Evolutionary conservation across 2,797 vertebrate genomes (phyloP).

Genomic region (Melanotaenia nigrans): DNA sequence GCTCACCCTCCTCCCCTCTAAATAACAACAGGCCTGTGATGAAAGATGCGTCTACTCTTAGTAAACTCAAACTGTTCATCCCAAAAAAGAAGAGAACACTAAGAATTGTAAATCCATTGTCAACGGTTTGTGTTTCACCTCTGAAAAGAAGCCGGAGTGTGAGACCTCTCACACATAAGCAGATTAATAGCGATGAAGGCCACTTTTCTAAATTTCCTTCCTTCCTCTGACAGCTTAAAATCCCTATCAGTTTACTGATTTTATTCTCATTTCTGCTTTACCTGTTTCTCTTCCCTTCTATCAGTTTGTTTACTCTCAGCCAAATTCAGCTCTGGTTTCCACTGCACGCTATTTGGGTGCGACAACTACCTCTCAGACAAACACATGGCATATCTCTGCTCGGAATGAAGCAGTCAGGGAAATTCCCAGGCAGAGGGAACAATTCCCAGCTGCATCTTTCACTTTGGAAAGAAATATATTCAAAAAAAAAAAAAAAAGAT

Average conservation of each 20-base stretch:
- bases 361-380: slow-evolving; percentile 21
- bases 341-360: slow-evolving; percentile 13
- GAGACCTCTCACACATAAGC: slow-evolving; percentile 47
- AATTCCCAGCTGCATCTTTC: slow-evolving; percentile 39
- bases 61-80: slow-evolving; percentile 40
- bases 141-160: slow-evolving; percentile 33
- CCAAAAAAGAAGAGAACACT: slow-evolving; percentile 19
- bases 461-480: slow-evolving; percentile 17
- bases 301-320: slow-evolving; percentile 40
- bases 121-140: slow-evolving; percentile 47
- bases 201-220: slow-evolving; percentile 30
- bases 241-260: slow-evolving; percentile 35
- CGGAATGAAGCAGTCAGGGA: slow-evolving; percentile 15
- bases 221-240: slow-evolving; percentile 48
- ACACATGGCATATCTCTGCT: slow-evolving; percentile 17
- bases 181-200: slow-evolving; percentile 55
- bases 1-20: slow-evolving; percentile 1
- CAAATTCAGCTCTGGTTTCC: slow-evolving; percentile 12
- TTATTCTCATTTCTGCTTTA: slow-evolving; percentile 12
- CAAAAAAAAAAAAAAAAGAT: slow-evolving; percentile 39
- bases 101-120: slow-evolving; percentile 50
- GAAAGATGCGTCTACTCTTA: slow-evolving; percentile 32
- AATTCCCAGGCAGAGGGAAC: slow-evolving; percentile 37
- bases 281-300: slow-evolving; percentile 10
- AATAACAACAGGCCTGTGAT: slow-evolving; percentile 14